These are phyloP conservation scores for Oedothorax gibbosus DNA, from an alignment of 1,140 invertebrate species.

Conservation along the genomic window DNA sequence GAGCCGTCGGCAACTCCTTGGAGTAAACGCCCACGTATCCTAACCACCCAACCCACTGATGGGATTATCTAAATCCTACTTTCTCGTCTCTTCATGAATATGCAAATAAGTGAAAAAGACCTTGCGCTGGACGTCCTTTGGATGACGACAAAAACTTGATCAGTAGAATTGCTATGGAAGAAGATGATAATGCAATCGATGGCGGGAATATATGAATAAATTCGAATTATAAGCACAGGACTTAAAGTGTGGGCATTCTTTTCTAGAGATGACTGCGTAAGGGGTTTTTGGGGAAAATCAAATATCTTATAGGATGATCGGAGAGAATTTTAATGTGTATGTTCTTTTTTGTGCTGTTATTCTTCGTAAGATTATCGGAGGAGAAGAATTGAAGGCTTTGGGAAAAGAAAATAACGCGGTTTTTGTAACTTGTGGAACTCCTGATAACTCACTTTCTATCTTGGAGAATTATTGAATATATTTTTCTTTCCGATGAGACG, in stretches of 20 bases:
- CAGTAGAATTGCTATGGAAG: conserved; percentile 32
- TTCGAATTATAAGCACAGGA: conserved; percentile 49
- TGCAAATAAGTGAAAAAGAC: conserved; percentile 43
- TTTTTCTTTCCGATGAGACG: conserved; percentile 5
- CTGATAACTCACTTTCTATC: conserved; percentile 15
- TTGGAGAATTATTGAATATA: neutral
- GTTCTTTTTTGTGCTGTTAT: neutral
- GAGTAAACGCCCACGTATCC: conserved; percentile 1
- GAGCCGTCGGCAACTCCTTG: conserved; percentile 23
- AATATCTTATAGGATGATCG: conserved; percentile 35
- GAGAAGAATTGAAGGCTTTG: conserved; percentile 6
- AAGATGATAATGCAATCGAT: conserved; percentile 48
- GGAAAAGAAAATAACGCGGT: neutral
- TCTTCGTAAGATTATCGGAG: conserved; percentile 17
- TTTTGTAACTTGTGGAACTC: conserved; percentile 5
- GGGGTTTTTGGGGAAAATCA: conserved; percentile 29
- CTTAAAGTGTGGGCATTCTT: conserved; percentile 16
- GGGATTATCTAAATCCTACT: conserved; percentile 46
- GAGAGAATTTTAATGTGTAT: conserved; percentile 8
- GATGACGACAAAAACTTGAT: conserved; percentile 43
- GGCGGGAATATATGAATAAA: conserved; percentile 51
- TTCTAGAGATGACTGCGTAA: neutral
- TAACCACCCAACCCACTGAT: conserved; percentile 6
- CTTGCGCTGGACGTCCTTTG: neutral
- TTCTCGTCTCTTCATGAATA: conserved; percentile 46